Percentiles rank a stretch among this genome's conserved stretches.
These are phyloP conservation scores for Plebejus argus DNA, from an alignment of 2,888 invertebrate genomes.

Conservation along the genomic window DNA sequence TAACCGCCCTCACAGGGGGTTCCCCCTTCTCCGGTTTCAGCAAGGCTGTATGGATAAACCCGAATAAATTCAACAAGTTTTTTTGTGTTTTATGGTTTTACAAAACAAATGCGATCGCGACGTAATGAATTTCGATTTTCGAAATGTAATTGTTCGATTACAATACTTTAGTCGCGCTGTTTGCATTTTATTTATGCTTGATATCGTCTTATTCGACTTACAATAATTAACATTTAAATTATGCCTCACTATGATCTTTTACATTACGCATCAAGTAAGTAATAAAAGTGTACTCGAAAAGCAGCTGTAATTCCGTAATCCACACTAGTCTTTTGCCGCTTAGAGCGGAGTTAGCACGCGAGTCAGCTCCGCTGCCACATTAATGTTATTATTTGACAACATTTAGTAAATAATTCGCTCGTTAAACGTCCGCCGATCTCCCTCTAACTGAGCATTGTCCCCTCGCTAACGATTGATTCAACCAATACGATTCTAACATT, in stretches of 20 bases:
- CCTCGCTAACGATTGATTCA: constrained; percentile 67
- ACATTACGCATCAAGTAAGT: too few species aligned
- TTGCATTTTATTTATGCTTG: too few species aligned
- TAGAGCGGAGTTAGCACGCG: constrained; percentile 39
- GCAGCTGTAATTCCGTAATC: constrained; percentile 27
- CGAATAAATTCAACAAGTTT: constrained; percentile 23
- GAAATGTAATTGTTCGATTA: too few species aligned
- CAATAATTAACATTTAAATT: too few species aligned
- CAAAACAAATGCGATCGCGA: too few species aligned
- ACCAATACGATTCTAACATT: constrained; percentile 69
- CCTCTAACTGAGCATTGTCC: constrained; percentile 75
- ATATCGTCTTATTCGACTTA: too few species aligned
- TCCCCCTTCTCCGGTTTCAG: constrained; percentile 48
- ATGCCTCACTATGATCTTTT: too few species aligned
- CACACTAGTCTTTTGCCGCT: constrained; percentile 40
- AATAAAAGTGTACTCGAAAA: background rate
- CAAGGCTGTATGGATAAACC: constrained; percentile 49
- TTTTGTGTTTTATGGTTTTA: background rate
- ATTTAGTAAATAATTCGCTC: constrained; percentile 80
- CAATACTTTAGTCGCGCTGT: too few species aligned
- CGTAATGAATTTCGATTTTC: too few species aligned
- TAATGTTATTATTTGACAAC: constrained; percentile 80
- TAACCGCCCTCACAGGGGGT: constrained; percentile 46
- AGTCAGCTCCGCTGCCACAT: constrained; percentile 55
- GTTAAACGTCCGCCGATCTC: constrained; percentile 75